Evolutionary conservation across 2,888 invertebrate species (phyloP), one percentile per base, ranked within the genome.

Genomic region (Dastarcus helophoroides): DNA sequence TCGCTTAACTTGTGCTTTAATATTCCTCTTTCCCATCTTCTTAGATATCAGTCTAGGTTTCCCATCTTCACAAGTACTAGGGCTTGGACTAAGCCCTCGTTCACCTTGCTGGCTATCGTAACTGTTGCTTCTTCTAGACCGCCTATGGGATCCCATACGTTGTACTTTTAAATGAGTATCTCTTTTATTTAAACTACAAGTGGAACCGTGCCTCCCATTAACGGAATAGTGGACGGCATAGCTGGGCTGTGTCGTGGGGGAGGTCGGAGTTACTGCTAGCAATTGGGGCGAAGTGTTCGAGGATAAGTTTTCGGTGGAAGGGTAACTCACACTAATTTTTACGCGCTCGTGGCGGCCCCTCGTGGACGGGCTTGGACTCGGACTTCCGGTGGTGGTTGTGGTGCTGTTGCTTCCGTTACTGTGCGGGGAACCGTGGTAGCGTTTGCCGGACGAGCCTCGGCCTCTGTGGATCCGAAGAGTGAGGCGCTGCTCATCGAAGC

Each of bases 381-480:
- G 65, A 2, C 75, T 61, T 0, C 71, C 74, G 0, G 77, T 79
- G 0, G 77, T 76, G 36, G 73, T 76, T 7, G 74, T 77, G 29
- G 73, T 79, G 50, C 76, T 78, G 36, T 74, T 74, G 39, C 77
- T 77, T 13, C 76, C 76, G 32, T 71, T 79, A 29, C 76, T 77
- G 23, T 73, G 67, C 3, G 73, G 78, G 3, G 73, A 78, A 14
- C 73, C 78, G 44, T 75, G 74, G 14, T 51, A 52, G 28, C 63
- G 59, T 44, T 54, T 53, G 23, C 62, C 61, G 14, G 68, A 65
- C 3, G 78, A 79, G 0, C 81, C 79, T 2, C 83, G 68, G 0
- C 93, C 93, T 1, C 91, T 70, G 60, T 94, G 93, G 46, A 94
- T 90, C 42, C 93, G 71, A 37, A 94, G 61, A 0, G 91, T 93